Evolutionary conservation across 2,888 invertebrate species (phyloP).

Genomic region (Erebia aethiops): DNA sequence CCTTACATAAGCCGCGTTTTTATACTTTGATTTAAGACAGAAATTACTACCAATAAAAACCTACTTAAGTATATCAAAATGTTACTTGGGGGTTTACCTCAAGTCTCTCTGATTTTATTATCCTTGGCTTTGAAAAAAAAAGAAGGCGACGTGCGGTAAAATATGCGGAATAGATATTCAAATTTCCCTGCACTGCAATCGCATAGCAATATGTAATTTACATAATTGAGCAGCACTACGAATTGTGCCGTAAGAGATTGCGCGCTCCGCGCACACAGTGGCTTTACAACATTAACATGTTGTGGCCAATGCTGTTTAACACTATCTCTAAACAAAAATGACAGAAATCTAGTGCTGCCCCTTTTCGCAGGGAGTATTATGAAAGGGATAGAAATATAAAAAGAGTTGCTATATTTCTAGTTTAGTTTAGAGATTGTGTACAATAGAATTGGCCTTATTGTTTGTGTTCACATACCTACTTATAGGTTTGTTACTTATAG

Average conservation of each 20-base stretch:
- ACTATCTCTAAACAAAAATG: no score
- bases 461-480: no score
- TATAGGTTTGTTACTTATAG: no score
- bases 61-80: not conserved
- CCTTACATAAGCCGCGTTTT: no score
- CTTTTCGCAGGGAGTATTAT: no score
- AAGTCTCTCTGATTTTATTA: not conserved
- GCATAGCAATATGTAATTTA: slow-evolving; percentile 12
- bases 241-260: slow-evolving; percentile 24
- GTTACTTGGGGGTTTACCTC: not conserved
- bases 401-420: no score
- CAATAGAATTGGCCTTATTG: no score
- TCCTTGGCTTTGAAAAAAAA: not conserved
- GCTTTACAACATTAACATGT: slow-evolving; percentile 1
- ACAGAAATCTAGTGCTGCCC: no score
- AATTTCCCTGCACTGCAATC: slow-evolving; percentile 20
- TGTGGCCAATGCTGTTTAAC: not conserved
- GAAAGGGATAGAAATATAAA: no score
- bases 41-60: not conserved
- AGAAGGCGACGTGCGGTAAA: slow-evolving; percentile 1
- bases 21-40: no score
- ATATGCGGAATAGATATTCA: slow-evolving; percentile 20
- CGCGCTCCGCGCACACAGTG: slow-evolving; percentile 7
- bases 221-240: slow-evolving; percentile 19
- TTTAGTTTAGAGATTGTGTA: no score